A percentile compares a stretch with the other conserved stretches of the same genome.
These are phyloP conservation scores for Alethe diademata DNA, from an alignment of 2,113 vertebrate genomes.

Conservation along the genomic window DNA sequence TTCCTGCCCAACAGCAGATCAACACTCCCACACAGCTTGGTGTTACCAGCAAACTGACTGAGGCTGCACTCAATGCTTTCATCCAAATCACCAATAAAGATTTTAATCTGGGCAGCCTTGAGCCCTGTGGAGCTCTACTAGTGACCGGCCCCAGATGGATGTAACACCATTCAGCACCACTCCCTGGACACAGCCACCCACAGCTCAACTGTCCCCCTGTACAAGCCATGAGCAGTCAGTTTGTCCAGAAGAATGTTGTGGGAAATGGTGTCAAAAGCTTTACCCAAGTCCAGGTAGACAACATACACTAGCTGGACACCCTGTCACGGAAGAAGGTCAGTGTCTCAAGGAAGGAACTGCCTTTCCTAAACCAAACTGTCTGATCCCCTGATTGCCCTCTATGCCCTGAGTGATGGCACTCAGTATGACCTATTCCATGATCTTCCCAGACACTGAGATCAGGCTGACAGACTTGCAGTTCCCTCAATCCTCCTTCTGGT, in stretches of 20 bases:
- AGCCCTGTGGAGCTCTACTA: not conserved
- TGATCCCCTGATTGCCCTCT: not conserved
- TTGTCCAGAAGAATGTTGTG: not conserved
- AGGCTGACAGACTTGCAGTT: not conserved
- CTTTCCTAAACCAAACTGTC: not conserved
- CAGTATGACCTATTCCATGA: no score
- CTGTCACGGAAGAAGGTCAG: not conserved
- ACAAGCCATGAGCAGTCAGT: not conserved
- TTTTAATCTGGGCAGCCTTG: not conserved
- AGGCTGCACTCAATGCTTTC: not conserved
- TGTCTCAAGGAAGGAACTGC: not conserved
- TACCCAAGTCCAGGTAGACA: not conserved
- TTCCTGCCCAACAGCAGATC: not conserved
- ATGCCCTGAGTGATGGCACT: not conserved
- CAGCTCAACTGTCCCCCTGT: not conserved
- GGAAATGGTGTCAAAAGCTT: not conserved
- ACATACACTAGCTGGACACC: not conserved
- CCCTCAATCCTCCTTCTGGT: not conserved
- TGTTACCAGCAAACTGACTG: not conserved
- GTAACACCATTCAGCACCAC: not conserved
- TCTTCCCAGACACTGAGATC: not conserved
- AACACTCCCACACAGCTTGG: rapidly evolving
- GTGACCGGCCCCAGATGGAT: not conserved
- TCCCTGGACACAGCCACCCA: rapidly evolving
- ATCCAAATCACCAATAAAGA: not conserved